phyloP scores from a whole-genome alignment of 2,888 invertebrate genomes.

The Corythucha ciliata region DNA sequence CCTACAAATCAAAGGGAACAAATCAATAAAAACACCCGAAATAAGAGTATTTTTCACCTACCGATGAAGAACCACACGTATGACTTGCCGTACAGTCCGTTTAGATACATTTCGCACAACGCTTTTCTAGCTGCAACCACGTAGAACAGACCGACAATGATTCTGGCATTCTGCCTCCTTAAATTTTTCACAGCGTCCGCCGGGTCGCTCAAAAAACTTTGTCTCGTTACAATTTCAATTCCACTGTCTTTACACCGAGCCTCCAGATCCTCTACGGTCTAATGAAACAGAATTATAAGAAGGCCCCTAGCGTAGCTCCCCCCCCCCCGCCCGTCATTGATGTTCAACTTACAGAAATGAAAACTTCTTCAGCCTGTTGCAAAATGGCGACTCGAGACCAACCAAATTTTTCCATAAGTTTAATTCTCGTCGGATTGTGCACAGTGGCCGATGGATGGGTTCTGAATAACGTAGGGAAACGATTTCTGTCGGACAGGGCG shows the following conservation, averaged over 20 bases:
- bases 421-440: constrained; percentile 95
- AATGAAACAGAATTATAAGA: constrained; percentile 39
- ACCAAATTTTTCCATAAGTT: constrained; percentile 90
- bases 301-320: too few relatives aligned
- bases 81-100: constrained; percentile 84
- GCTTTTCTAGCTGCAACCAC: constrained; percentile 94
- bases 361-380: constrained; percentile 97
- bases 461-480: constrained; percentile 95
- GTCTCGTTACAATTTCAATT: constrained; percentile 92
- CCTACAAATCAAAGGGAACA: constrained; percentile 45
- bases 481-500: constrained; percentile 88
- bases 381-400: constrained; percentile 97
- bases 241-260: constrained; percentile 81
- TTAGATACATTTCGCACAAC: constrained; percentile 92
- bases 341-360: constrained; percentile 75
- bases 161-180: constrained; percentile 89
- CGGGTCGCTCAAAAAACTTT: constrained; percentile 95
- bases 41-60: constrained; percentile 42
- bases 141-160: constrained; percentile 97
- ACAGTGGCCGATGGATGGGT: constrained; percentile 99
- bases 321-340: too few relatives aligned
- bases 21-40: not conserved
- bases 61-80: constrained; percentile 99
- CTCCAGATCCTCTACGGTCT: constrained; percentile 97
- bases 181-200: constrained; percentile 92